phyloP scores from a whole-genome alignment of 2,797 vertebrate species.

The Tolypeutes matacus region DNA sequence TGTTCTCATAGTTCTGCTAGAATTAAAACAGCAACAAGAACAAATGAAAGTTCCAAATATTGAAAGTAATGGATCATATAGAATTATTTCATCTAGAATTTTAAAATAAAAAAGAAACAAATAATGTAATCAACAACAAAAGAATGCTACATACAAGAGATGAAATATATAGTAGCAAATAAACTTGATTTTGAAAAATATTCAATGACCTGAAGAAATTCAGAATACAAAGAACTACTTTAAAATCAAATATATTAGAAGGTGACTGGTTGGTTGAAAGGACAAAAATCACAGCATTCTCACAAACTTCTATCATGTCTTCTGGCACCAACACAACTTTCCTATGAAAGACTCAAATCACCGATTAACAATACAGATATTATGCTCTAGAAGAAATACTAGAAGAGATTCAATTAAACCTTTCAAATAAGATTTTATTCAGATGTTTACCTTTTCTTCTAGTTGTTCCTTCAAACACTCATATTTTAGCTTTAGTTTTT shows the following conservation, averaged over 20 bases:
- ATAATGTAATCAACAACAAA: neutral
- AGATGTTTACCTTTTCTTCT: conserved; percentile 92
- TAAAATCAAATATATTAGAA: conserved; percentile 35
- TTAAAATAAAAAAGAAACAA: neutral
- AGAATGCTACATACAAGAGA: neutral
- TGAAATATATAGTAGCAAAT: neutral
- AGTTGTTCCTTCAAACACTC: conserved; percentile 92
- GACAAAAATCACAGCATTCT: conserved; percentile 40
- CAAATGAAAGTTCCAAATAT: neutral
- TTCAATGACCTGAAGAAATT: neutral
- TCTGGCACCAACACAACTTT: neutral
- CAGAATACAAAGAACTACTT: conserved; percentile 6
- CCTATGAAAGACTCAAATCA: neutral
- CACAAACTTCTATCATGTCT: neutral
- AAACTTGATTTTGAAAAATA: conserved; percentile 6
- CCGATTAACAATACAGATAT: conserved; percentile 14
- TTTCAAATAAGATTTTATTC: neutral
- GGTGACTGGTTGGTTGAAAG: neutral
- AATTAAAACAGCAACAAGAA: neutral
- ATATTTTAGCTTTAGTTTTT: conserved; percentile 90
- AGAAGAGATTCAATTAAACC: neutral
- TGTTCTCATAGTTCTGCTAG: neutral
- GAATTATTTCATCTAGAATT: conserved; percentile 8
- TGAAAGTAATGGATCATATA: neutral
- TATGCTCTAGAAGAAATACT: neutral